These are phyloP conservation scores for Ivindomyrus marchei DNA, from an alignment of 2,113 vertebrate species.

Conservation along the genomic window DNA sequence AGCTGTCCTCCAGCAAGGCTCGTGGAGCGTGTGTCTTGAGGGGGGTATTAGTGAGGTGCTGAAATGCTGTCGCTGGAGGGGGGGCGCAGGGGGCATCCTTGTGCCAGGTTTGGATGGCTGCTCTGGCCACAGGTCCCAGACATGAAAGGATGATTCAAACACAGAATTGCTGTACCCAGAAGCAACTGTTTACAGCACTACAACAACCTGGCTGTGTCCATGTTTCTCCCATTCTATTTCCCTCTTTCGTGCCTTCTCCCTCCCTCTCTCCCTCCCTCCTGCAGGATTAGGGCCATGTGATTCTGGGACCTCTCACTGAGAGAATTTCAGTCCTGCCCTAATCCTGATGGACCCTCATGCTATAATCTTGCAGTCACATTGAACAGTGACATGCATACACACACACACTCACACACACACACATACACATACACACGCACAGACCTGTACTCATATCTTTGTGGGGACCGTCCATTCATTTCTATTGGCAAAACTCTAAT, in stretches of 20 bases:
- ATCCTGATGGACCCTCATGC: constrained; percentile 36
- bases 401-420: neutral
- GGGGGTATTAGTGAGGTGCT: neutral
- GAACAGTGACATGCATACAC: constrained; percentile 2
- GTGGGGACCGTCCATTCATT: neutral
- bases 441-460: neutral
- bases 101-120: neutral
- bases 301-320: constrained; percentile 27
- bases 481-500: neutral
- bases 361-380: constrained; percentile 41
- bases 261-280: neutral
- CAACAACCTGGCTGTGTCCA: neutral
- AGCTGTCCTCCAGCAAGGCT: neutral
- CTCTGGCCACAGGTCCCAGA: neutral
- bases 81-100: neutral
- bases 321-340: constrained; percentile 42
- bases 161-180: neutral
- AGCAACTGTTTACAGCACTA: neutral
- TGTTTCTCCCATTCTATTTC: neutral
- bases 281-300: constrained; percentile 11
- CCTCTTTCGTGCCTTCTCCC: neutral
- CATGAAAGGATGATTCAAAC: neutral
- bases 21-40: neutral
- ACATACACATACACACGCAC: neutral
- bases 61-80: neutral